Conservation (phyloP, 2,797 vertebrate genomes). For the Uromys caudimaculatus region DNA sequence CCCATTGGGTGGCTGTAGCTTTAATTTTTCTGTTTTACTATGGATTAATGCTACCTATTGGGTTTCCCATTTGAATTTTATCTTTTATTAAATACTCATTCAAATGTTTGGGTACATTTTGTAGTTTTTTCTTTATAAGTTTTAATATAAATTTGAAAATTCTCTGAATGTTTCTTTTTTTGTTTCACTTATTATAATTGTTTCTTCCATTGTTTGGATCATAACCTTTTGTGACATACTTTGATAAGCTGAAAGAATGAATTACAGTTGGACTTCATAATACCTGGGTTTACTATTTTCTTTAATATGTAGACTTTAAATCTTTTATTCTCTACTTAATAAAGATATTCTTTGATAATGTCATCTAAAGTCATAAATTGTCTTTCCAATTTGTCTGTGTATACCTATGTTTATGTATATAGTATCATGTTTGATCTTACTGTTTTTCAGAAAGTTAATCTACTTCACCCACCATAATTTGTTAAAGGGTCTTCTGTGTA, state of each 20-base stretch:
- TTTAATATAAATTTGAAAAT: neutral
- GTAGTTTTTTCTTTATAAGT: neutral
- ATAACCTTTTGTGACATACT: neutral
- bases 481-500: neutral
- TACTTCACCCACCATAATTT: neutral
- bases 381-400: neutral
- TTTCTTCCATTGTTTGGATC: neutral
- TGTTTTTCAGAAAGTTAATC: neutral
- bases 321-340: neutral
- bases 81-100: conserved; percentile 4
- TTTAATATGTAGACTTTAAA: neutral
- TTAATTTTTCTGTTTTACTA: conserved; percentile 19
- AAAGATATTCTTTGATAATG: conserved; percentile 25
- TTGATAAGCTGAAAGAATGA: neutral
- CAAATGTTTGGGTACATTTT: conserved; percentile 35
- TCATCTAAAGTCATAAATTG: neutral
- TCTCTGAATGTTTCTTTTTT: neutral
- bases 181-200: neutral
- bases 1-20: neutral
- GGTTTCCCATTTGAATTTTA: conserved; percentile 21
- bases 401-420: neutral
- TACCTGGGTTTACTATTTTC: conserved; percentile 1
- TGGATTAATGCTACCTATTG: neutral
- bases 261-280: neutral
- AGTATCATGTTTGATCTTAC: neutral